A percentile compares a stretch with the other conserved stretches of the same genome.
phyloP scores from a whole-genome alignment of 1,140 invertebrate species.

The Drosophila virilis region DNA sequence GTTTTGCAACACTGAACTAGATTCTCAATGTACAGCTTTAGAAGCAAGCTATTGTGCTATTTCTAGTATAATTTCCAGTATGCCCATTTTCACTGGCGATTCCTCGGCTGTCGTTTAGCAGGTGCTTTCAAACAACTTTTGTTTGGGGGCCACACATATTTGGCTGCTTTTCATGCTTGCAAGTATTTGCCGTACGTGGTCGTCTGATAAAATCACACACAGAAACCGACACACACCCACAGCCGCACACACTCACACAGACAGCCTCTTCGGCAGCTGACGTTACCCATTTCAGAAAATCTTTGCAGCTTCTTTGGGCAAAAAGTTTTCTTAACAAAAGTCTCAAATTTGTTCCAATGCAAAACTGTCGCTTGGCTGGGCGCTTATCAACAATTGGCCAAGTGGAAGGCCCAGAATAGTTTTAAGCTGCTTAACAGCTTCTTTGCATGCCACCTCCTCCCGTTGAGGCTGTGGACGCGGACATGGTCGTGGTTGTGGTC shows the following conservation, averaged over 20 bases:
- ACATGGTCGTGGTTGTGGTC: no score
- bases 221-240: slow-evolving; percentile 21
- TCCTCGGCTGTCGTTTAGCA: neutral
- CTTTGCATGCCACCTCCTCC: slow-evolving; percentile 41
- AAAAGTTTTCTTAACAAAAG: slow-evolving; percentile 68
- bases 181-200: slow-evolving; percentile 60
- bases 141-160: slow-evolving; percentile 40
- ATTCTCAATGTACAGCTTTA: no score
- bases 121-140: slow-evolving; percentile 29
- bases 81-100: neutral
- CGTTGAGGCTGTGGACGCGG: neutral
- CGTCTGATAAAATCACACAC: slow-evolving; percentile 55
- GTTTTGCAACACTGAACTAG: no score
- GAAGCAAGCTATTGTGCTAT: no score
- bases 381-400: slow-evolving; percentile 78
- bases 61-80: neutral
- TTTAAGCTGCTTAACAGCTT: slow-evolving; percentile 83
- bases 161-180: slow-evolving; percentile 19
- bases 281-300: slow-evolving; percentile 17
- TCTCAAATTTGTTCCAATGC: slow-evolving; percentile 81
- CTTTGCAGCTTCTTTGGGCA: slow-evolving; percentile 37
- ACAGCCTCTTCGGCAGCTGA: slow-evolving; percentile 21
- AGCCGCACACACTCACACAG: neutral
- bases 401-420: slow-evolving; percentile 67
- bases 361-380: slow-evolving; percentile 78